Evolutionary conservation across 1,140 invertebrate genomes (phyloP), one percentile per base, ranked within the genome.

Genomic region (Varroa destructor): DNA sequence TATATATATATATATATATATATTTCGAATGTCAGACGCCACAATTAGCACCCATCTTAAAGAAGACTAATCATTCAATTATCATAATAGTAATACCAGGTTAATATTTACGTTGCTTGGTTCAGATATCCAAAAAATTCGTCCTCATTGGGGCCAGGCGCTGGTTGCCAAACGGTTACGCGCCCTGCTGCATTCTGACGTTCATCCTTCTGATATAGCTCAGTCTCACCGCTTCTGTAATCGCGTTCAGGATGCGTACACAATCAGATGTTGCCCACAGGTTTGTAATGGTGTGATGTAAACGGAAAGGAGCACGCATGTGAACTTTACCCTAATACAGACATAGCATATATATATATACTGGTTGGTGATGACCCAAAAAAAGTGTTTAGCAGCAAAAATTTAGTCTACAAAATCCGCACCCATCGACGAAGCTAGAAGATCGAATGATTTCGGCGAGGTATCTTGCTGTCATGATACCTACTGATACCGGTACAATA

Each of bases 181-280:
- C 55, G 84, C 86, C 43, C 76, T 88, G 2, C 81, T 88, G 0
- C 86, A 87, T 77, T 88, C 86, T 0, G 83, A 86, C 40, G 83
- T 83, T 6, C 84, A 86, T 79, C 85, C 84, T 12, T 87, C 86
- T 43, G 84, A 87, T 79, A 87, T 88, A 75, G 86, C 86, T 76
- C 85, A 86, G 76, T 86, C 85, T 73, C 87, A 88, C 78, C 78
- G 86, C 55, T 86, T 86, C 75, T 88, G 87, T 77, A 82, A 86
- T 76, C 77, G 85, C 74, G 87, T 88, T 1, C 87, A 88, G 78
- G 87, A 88, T 79, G 86, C 87, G 0, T 89, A 88, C 78, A 88
- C 87, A 10, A 78, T 88, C 0, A 76, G 87, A 71, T 88, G 87
- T 75, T 85, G 85, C 76, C 87, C 87, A 1, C 87, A 88, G 79